These are phyloP conservation scores for Triplophysa yarkandensis DNA, from an alignment of 2,797 vertebrate genomes.

Conservation along the genomic window DNA sequence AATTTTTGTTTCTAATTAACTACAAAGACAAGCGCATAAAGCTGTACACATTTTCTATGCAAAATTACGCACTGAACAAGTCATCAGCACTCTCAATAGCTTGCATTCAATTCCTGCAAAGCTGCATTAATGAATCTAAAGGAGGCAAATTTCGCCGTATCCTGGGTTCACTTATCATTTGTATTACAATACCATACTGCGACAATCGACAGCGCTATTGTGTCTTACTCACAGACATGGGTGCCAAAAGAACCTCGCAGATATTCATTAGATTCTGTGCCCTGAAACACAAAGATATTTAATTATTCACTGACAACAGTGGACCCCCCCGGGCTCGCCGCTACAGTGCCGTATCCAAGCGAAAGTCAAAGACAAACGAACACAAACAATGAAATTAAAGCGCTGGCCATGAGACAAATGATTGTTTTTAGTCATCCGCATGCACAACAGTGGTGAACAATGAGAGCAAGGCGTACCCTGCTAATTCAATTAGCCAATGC, in stretches of 20 bases:
- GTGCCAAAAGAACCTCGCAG: slow-evolving; percentile 65
- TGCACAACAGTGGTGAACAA: slow-evolving; percentile 58
- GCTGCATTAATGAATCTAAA: slow-evolving; percentile 44
- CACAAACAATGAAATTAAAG: slow-evolving; percentile 67
- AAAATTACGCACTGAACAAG: slow-evolving; percentile 5
- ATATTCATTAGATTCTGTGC: slow-evolving; percentile 70
- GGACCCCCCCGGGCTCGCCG: slow-evolving; percentile 64
- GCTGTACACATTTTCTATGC: slow-evolving; percentile 2
- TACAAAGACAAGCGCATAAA: background rate
- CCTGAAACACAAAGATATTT: slow-evolving; percentile 69
- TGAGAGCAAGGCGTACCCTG: slow-evolving; percentile 55
- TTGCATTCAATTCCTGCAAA: slow-evolving; percentile 24
- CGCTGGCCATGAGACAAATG: slow-evolving; percentile 66
- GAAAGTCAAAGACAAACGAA: slow-evolving; percentile 72
- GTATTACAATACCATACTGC: slow-evolving; percentile 42
- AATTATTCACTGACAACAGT: slow-evolving; percentile 72
- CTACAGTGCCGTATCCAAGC: slow-evolving; percentile 63
- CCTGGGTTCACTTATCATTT: slow-evolving; percentile 40
- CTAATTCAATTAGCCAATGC: slow-evolving; percentile 73
- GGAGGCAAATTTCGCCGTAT: slow-evolving; percentile 27
- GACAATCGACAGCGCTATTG: slow-evolving; percentile 52
- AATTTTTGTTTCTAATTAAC: slow-evolving; percentile 14
- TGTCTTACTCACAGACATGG: slow-evolving; percentile 52
- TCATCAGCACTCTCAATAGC: slow-evolving; percentile 12
- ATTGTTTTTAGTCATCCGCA: slow-evolving; percentile 56